These are phyloP conservation scores for Trichoplusia ni DNA, from an alignment of 1,140 invertebrate species.

Conservation along the genomic window DNA sequence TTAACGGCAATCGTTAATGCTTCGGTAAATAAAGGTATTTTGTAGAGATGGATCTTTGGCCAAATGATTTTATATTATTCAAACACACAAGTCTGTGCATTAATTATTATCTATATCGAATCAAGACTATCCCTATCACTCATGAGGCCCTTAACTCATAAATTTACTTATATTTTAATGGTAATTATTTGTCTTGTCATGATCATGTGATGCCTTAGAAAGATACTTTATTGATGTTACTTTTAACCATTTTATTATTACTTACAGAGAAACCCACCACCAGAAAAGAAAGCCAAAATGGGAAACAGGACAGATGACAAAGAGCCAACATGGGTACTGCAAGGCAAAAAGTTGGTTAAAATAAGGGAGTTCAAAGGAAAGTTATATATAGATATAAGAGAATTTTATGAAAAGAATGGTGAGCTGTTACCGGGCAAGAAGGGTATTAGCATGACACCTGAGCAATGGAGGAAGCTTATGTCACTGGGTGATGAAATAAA, in stretches of 20 bases:
- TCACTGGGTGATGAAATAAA: slow-evolving; percentile 87
- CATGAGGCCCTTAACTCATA: too few species aligned
- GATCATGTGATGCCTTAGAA: not conserved
- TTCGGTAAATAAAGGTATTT: too few species aligned
- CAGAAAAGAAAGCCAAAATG: slow-evolving; percentile 76
- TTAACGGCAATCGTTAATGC: too few species aligned
- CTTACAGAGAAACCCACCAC: slow-evolving; percentile 73
- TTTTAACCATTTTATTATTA: slow-evolving; percentile 25
- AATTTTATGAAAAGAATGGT: slow-evolving; percentile 91
- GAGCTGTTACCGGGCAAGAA: slow-evolving; percentile 92
- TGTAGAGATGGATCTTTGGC: too few species aligned
- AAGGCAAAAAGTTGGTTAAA: slow-evolving; percentile 83
- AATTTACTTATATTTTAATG: too few species aligned
- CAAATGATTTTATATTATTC: too few species aligned
- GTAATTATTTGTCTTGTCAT: too few species aligned
- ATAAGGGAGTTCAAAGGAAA: slow-evolving; percentile 92
- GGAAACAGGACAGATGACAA: slow-evolving; percentile 70
- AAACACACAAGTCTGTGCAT: too few species aligned
- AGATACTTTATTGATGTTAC: slow-evolving; percentile 10
- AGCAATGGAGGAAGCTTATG: slow-evolving; percentile 89
- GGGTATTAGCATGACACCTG: slow-evolving; percentile 87
- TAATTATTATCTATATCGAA: too few species aligned
- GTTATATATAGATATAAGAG: slow-evolving; percentile 91
- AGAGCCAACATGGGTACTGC: slow-evolving; percentile 78
- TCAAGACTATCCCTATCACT: too few species aligned